Conservation (phyloP, 92 coral and sea anemone species). For the Epizoanthus scotinus region DNA sequence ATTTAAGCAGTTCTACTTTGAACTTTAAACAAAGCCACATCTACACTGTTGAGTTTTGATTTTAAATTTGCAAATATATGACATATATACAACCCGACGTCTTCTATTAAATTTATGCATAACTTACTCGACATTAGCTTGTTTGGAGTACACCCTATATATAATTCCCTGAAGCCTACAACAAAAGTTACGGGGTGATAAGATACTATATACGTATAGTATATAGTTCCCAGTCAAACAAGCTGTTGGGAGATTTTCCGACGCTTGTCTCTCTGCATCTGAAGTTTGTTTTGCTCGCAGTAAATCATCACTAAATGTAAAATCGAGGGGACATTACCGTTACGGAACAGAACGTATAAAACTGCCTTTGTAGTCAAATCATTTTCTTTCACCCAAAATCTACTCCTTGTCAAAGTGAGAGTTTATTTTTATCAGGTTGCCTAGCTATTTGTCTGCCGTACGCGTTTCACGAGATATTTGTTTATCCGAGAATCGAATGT, state of each 20-base stretch:
- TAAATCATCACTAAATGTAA: no score
- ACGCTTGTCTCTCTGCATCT: not conserved
- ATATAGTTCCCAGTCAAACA: no score
- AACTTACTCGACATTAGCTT: not conserved
- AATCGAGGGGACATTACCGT: not conserved
- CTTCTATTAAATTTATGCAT: conserved; percentile 32
- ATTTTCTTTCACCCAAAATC: not conserved
- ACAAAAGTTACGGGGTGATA: no score
- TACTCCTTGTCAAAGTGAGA: no score
- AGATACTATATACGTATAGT: no score
- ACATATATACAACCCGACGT: not conserved
- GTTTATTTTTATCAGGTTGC: no score
- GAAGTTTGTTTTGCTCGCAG: not conserved
- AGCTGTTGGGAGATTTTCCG: no score
- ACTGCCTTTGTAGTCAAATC: no score
- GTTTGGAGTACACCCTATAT: no score
- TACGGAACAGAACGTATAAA: not conserved
- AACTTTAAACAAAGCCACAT: not conserved
- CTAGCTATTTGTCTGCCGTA: no score
- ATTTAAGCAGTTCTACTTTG: not conserved
- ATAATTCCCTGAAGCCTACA: no score
- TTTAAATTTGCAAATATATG: not conserved
- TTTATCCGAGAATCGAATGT: not conserved
- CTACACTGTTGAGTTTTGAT: not conserved
- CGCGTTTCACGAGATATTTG: not conserved